A percentile compares a stretch with the other conserved stretches of the same genome.
Conservation (phyloP, 2,888 invertebrate genomes). For the Phorcus lineatus region DNA sequence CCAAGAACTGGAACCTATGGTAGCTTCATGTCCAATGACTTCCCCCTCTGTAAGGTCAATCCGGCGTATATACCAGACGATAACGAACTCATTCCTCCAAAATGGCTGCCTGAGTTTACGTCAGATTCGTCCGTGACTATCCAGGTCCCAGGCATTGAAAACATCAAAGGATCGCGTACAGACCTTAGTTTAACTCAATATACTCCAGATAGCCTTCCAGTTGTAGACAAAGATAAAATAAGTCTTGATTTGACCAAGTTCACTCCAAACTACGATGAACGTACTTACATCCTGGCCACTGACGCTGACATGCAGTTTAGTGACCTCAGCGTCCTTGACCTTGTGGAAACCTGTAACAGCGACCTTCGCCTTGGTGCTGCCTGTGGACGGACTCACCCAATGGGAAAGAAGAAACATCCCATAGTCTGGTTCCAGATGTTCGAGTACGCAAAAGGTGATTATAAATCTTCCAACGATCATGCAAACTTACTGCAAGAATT, state of each 20-base stretch:
- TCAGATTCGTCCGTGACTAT: not conserved
- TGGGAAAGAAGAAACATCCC: slow-evolving; percentile 51
- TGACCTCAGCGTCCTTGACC: slow-evolving; percentile 46
- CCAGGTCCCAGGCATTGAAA: not conserved
- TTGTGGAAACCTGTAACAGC: slow-evolving; percentile 46
- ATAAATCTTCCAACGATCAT: not conserved
- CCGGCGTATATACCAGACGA: slow-evolving; percentile 35
- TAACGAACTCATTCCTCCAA: slow-evolving; percentile 28
- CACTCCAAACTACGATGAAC: slow-evolving; percentile 34
- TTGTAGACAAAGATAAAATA: not conserved
- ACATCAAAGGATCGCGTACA: not conserved
- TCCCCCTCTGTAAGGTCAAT: slow-evolving; percentile 24
- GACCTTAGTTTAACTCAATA: not conserved
- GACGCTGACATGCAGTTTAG: slow-evolving; percentile 62
- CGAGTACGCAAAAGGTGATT: slow-evolving; percentile 61
- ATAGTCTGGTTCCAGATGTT: slow-evolving; percentile 61
- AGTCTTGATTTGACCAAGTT: not conserved
- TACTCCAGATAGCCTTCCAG: not conserved
- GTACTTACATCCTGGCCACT: slow-evolving; percentile 54
- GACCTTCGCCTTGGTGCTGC: slow-evolving; percentile 50
- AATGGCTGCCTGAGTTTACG: slow-evolving; percentile 29
- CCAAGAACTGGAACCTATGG: not conserved
- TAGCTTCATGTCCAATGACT: not conserved
- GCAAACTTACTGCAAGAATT: not conserved
- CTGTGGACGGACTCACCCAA: slow-evolving; percentile 56